Evolutionary conservation across 2,797 vertebrate genomes (phyloP).

Genomic region (Prionace glauca): DNA sequence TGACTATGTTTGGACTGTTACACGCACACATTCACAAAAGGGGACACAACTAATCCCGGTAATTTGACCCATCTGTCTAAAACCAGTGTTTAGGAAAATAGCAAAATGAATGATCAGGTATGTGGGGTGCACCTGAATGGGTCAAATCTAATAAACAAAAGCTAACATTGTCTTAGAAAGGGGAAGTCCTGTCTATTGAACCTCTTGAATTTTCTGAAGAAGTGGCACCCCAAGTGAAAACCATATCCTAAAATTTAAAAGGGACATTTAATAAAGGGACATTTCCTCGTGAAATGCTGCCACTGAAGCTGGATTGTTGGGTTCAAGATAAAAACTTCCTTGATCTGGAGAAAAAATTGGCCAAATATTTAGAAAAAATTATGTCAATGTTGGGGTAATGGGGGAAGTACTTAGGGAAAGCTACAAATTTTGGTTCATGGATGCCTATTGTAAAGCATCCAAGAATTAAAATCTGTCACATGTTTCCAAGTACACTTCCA

Average conservation of each 20-base stretch:
- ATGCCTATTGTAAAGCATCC: no score
- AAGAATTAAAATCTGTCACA: background rate
- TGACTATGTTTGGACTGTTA: background rate
- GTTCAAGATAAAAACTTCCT: background rate
- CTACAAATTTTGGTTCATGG: background rate
- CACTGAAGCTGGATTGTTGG: background rate
- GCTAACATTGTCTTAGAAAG: background rate
- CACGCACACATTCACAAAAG: background rate
- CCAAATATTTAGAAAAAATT: background rate
- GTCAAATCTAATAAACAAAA: background rate
- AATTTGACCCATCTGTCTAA: background rate
- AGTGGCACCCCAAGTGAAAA: background rate
- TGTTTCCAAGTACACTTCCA: background rate
- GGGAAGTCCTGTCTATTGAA: background rate
- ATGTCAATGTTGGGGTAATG: background rate
- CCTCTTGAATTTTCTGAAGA: background rate
- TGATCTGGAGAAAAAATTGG: background rate
- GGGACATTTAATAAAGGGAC: background rate
- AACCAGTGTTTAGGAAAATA: background rate
- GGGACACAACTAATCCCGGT: background rate
- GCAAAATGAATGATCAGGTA: background rate
- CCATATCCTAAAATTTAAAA: background rate
- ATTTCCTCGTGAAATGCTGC: background rate
- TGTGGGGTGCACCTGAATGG: background rate
- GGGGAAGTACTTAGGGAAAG: background rate